Base-by-base conservation (phyloP, 1,140 invertebrate species). In the Scaptomyza hsui region DNA sequence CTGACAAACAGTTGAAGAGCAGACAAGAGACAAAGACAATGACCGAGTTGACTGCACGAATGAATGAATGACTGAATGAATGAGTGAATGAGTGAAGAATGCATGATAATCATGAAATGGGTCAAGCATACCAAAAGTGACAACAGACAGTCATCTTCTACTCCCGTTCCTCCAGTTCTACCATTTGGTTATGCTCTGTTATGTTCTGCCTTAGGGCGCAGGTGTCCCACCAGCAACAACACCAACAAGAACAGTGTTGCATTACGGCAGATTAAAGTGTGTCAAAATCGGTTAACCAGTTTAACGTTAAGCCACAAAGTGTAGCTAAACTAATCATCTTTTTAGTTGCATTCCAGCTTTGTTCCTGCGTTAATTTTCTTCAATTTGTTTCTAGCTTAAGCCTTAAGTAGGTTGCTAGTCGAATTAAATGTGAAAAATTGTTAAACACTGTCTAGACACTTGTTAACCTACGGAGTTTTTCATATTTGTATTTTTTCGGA, bases 91-190 rank as follows among this genome's bases (percentile, higher is more conserved):
- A 32, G n/a, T 15, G 45, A 48, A 48, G 49, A 37, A 18, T 37
- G 24, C 37, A 42, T 62, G 73, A 69, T 81, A 60, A 72, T 81
- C 62, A 70, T 86, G 80, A 83, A 83, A 73, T 86, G 80, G 80
- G 80, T 85, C 80, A 85, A 68, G 73, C 81, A 77, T 69, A 77
- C 81, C 60, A 86, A 86, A 86, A 77, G 73, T 81, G 80, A 85
- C 80, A 86, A 86, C 68, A 85, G 72, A 64, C 49, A 44, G 45
- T 75, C 60, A 29, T 49, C 67, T 19, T 10, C 35, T 29, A 29
- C 24, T 32, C 15, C 32, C 45, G 3, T 41, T 55, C 52, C 0
- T 29, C 26, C 9, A 24, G 6, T 39, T 37, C 19, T 41, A 59
- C 47, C 45, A n/a, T 18, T 21, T 29, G 12, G 39, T 37, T 63